A percentile compares a stretch with the other conserved stretches of the same genome.
Conservation (phyloP, 1,140 invertebrate species). For the Drosophila athabasca region DNA sequence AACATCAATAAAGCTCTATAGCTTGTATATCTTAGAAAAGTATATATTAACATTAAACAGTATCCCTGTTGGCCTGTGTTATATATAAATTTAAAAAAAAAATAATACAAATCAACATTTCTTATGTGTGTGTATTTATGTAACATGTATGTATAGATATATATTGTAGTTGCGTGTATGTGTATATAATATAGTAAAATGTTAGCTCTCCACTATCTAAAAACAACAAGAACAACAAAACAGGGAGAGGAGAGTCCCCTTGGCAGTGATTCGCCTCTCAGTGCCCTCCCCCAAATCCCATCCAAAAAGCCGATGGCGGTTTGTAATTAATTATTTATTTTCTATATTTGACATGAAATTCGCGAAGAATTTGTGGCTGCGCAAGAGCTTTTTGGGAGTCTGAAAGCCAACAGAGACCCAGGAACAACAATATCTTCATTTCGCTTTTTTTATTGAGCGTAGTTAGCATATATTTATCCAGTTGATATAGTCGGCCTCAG, state of each 20-base stretch:
- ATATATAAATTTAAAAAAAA: constrained; percentile 19
- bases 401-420: constrained; percentile 27
- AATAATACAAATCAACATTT: constrained; percentile 43
- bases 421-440: constrained; percentile 36
- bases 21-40: too few species aligned
- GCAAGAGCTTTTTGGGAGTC: constrained; percentile 28
- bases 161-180: constrained; percentile 45
- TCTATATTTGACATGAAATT: constrained; percentile 15
- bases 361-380: constrained; percentile 10
- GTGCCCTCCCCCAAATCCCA: too few species aligned
- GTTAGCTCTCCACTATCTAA: constrained; percentile 1
- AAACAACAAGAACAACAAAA: background rate
- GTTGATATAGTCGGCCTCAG: constrained; percentile 2
- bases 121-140: constrained; percentile 76
- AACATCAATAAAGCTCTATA: too few species aligned
- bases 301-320: too few species aligned
- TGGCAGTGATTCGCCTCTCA: too few species aligned
- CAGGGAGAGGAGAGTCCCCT: background rate
- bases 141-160: constrained; percentile 47
- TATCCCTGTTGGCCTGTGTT: background rate
- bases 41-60: background rate
- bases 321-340: too few species aligned
- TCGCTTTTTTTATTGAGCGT: constrained; percentile 19
- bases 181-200: constrained; percentile 50
- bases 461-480: constrained; percentile 48